These are phyloP conservation scores for Grantiella picta DNA, from an alignment of 2,113 vertebrate genomes.

Conservation along the genomic window DNA sequence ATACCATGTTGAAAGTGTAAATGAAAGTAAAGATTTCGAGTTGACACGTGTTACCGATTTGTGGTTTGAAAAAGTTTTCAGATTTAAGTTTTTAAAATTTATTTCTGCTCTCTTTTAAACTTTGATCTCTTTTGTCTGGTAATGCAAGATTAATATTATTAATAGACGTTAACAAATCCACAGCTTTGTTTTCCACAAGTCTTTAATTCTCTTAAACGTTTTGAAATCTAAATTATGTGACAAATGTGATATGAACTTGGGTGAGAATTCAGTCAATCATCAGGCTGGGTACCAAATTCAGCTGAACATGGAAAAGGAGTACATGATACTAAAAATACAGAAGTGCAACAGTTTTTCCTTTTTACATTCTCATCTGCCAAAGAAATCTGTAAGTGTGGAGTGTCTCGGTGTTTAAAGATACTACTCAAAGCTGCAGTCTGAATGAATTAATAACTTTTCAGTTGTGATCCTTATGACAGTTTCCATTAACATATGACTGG, in stretches of 20 bases:
- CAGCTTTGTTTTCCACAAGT: conserved; percentile 11
- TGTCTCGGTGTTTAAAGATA: background rate
- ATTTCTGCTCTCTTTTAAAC: background rate
- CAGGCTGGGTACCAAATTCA: background rate
- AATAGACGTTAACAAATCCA: conserved; percentile 11
- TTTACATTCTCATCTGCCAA: background rate
- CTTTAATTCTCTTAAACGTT: background rate
- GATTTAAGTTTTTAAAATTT: conserved; percentile 35
- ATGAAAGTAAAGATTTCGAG: conserved; percentile 44
- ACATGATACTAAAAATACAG: background rate
- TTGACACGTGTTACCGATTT: conserved; percentile 45
- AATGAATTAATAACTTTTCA: background rate
- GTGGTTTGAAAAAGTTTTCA: conserved; percentile 52
- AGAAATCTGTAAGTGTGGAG: background rate
- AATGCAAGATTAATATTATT: background rate
- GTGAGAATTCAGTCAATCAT: background rate
- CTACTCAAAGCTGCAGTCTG: background rate
- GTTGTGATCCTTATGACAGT: background rate
- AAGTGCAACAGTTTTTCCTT: background rate
- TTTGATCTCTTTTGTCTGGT: conserved; percentile 9
- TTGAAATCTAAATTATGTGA: background rate
- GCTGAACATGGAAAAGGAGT: background rate
- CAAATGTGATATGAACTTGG: background rate
- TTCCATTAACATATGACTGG: background rate
- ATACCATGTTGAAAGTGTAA: conserved; percentile 56